These are phyloP conservation scores for Abrostola tripartita DNA, from an alignment of 2,888 invertebrate species.

Conservation along the genomic window DNA sequence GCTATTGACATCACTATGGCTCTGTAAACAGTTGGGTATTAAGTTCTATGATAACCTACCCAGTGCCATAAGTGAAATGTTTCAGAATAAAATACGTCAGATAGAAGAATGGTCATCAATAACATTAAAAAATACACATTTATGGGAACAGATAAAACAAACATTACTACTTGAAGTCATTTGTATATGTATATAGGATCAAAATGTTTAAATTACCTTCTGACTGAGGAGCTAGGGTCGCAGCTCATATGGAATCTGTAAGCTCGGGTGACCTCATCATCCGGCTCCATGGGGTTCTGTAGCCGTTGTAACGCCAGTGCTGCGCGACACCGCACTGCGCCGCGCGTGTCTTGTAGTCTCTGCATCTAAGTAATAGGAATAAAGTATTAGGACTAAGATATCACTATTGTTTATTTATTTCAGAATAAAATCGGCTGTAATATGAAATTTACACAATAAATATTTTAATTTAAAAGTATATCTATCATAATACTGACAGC, in stretches of 20 bases:
- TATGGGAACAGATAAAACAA: too few relatives aligned
- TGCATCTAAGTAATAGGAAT: constrained; percentile 70
- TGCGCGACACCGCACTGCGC: constrained; percentile 93
- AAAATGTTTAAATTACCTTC: too few relatives aligned
- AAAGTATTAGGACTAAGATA: neutral
- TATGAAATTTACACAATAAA: too few relatives aligned
- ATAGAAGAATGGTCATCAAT: too few relatives aligned
- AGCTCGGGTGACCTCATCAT: constrained; percentile 92
- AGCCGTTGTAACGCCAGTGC: constrained; percentile 93
- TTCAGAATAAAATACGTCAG: neutral
- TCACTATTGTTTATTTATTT: too few relatives aligned
- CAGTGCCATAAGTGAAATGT: neutral
- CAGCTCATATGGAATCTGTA: constrained; percentile 91
- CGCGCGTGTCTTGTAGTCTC: constrained; percentile 90
- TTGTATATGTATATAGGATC: too few relatives aligned
- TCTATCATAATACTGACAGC: too few relatives aligned
- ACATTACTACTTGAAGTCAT: too few relatives aligned
- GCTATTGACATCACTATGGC: constrained; percentile 93
- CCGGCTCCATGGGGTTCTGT: constrained; percentile 92
- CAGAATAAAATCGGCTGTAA: too few relatives aligned
- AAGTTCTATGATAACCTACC: neutral
- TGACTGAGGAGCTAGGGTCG: constrained; percentile 93
- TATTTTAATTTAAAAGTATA: too few relatives aligned
- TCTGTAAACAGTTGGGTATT: constrained; percentile 66
- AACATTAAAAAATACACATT: too few relatives aligned